Evolutionary conservation across 2,113 vertebrate genomes (phyloP).

Genomic region (Channa maculata): DNA sequence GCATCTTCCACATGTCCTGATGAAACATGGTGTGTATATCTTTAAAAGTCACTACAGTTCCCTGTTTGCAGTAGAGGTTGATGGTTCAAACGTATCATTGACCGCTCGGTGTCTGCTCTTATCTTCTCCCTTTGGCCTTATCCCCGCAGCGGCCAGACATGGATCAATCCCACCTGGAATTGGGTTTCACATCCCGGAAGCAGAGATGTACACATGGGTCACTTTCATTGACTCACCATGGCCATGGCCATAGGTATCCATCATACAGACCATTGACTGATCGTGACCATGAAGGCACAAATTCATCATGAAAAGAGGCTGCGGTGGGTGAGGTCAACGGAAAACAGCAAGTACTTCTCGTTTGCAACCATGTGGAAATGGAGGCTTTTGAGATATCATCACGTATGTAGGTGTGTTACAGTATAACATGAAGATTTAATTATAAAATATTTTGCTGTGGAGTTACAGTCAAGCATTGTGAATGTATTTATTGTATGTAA

Average conservation of each 20-base stretch:
- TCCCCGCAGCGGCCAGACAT: constrained; percentile 69
- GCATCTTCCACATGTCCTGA: constrained; percentile 16
- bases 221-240: constrained; percentile 73
- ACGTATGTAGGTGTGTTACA: constrained; percentile 27
- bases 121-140: constrained; percentile 71
- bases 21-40: constrained; percentile 42
- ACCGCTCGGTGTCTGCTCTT: constrained; percentile 71
- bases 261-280: constrained; percentile 60
- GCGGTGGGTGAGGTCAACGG: constrained; percentile 44
- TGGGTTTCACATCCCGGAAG: constrained; percentile 81
- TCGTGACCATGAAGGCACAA: constrained; percentile 68
- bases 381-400: constrained; percentile 33
- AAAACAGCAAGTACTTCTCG: constrained; percentile 18
- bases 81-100: constrained; percentile 73
- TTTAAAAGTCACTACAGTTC: constrained; percentile 54
- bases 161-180: constrained; percentile 80
- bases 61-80: constrained; percentile 67
- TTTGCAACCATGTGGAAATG: constrained; percentile 41
- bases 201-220: constrained; percentile 75
- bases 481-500: neutral
- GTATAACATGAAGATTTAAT: neutral
- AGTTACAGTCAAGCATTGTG: neutral
- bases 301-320: constrained; percentile 57
- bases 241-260: constrained; percentile 66
- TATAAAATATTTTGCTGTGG: neutral